Percentiles rank a stretch among this genome's conserved stretches.
Evolutionary conservation across 1,140 invertebrate genomes (phyloP).

Genomic region (Brachionus paranguensis): DNA sequence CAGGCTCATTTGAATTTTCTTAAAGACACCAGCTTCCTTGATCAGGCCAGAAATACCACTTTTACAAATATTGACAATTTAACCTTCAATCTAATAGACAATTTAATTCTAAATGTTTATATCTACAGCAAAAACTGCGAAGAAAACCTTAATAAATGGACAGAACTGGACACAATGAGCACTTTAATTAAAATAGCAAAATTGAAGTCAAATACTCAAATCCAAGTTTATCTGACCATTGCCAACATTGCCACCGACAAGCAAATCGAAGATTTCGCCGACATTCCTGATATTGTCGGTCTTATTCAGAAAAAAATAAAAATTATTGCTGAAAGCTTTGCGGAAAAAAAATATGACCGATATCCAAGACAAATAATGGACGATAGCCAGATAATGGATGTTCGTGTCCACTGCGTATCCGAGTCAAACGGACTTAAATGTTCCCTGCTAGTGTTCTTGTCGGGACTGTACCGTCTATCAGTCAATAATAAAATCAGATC

Average conservation of each 20-base stretch:
- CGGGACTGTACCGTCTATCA: neutral
- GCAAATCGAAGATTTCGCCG: neutral
- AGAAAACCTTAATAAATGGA: neutral
- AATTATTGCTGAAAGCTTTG: neutral
- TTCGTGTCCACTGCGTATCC: neutral
- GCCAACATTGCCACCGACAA: neutral
- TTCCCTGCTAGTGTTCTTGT: neutral
- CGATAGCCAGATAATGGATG: neutral
- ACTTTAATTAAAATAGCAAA: neutral
- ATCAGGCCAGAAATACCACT: neutral
- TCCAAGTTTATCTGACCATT: neutral
- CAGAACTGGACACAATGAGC: neutral
- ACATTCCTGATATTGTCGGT: neutral
- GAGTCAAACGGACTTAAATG: neutral
- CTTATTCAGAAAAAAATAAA: neutral
- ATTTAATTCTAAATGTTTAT: neutral
- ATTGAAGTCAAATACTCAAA: neutral
- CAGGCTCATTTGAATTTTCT: neutral
- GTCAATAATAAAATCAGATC: constrained; percentile 16
- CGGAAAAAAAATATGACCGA: neutral
- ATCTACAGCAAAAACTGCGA: neutral
- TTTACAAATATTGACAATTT: neutral
- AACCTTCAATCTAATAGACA: neutral
- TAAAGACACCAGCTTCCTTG: neutral
- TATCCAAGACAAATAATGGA: neutral